phyloP scores from a whole-genome alignment of 2,797 vertebrate genomes.

The Silurus lanzhouensis region DNA sequence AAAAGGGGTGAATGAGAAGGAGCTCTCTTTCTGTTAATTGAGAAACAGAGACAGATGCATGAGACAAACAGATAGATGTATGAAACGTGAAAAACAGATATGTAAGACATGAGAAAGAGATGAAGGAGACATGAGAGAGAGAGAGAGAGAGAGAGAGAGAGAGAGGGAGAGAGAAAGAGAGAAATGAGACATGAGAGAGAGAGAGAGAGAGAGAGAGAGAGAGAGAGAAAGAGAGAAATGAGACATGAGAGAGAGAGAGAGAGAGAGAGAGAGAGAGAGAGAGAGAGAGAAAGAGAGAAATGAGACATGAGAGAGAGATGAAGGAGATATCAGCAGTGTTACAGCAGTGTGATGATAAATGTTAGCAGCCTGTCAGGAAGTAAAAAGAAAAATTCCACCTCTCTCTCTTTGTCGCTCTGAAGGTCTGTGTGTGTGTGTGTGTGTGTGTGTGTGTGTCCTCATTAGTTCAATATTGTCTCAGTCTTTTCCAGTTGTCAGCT shows the following conservation, averaged over 20 bases:
- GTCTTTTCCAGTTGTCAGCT: conserved; percentile 82
- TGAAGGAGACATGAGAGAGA: not conserved
- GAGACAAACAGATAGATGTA: too few species aligned
- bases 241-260: too few species aligned
- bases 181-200: too few species aligned
- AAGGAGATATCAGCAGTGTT: not conserved
- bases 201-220: too few species aligned
- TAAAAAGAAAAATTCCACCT: not conserved
- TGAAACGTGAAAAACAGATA: too few species aligned
- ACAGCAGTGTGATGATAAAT: not conserved
- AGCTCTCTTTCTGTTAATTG: too few species aligned
- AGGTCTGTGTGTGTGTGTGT: not conserved
- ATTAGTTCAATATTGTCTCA: conserved; percentile 82
- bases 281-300: not conserved
- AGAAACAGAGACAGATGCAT: too few species aligned
- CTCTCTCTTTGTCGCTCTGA: not conserved
- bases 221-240: too few species aligned
- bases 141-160: not conserved
- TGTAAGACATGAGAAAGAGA: not conserved
- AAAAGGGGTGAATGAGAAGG: too few species aligned
- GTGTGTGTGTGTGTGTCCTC: conserved; percentile 73
- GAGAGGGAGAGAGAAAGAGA: too few species aligned
- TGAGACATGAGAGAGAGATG: not conserved
- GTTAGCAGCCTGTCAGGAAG: not conserved
- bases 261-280: too few species aligned